Percentiles rank a stretch among this genome's conserved stretches.
Conservation (phyloP, 2,113 vertebrate species). For the Chroicocephalus ridibundus region DNA sequence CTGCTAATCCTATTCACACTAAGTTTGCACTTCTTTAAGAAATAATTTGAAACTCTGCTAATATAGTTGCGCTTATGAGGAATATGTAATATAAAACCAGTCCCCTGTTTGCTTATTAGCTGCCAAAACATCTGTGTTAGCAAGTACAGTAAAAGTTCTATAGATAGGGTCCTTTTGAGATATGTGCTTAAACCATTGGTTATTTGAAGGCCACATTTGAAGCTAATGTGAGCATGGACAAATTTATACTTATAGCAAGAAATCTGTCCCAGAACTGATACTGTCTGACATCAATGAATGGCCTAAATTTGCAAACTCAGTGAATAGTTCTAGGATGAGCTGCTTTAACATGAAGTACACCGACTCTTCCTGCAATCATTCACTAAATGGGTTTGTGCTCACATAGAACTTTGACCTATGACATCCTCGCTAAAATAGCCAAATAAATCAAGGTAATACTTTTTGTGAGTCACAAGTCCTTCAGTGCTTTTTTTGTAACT, state of each 20-base stretch:
- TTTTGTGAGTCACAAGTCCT: slow-evolving; percentile 25
- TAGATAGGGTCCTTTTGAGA: background rate
- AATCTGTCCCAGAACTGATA: background rate
- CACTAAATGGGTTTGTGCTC: slow-evolving; percentile 27
- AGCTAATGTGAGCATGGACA: background rate
- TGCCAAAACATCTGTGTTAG: background rate
- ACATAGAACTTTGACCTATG: slow-evolving; percentile 57
- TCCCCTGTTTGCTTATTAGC: background rate
- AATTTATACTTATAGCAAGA: background rate
- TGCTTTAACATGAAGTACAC: background rate
- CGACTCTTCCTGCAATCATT: slow-evolving; percentile 31
- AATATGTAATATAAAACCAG: background rate
- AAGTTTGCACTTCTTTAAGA: background rate
- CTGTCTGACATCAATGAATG: background rate
- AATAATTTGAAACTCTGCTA: background rate
- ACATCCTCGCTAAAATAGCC: slow-evolving; percentile 28
- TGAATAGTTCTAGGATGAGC: background rate
- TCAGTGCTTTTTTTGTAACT: background rate
- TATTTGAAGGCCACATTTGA: background rate
- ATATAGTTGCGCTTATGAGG: background rate
- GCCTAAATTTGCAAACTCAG: background rate
- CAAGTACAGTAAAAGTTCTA: background rate
- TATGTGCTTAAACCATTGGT: background rate
- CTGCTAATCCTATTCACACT: background rate
- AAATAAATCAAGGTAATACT: slow-evolving; percentile 17